Base-by-base conservation (phyloP, 2,113 vertebrate species). In the Tor tambroides region DNA sequence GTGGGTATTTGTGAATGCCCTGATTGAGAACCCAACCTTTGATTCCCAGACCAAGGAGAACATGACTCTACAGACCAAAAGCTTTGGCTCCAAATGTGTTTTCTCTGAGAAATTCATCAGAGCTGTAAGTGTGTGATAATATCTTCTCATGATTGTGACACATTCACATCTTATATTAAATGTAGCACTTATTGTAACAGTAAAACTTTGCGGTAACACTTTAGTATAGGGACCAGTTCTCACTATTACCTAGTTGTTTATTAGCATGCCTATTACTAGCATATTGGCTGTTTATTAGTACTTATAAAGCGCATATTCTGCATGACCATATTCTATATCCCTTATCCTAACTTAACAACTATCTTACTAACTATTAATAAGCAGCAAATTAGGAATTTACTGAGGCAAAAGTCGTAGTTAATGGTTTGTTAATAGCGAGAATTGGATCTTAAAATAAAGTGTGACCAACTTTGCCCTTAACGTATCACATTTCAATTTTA, bases 1-100 rank as follows among this genome's bases (percentile, higher is more conserved):
- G 91, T 99, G 98, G 98, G 96, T 99, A 94, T 99, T 99, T 95
- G 96, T 99, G 85, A 99, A 99, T 80, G 97, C 97, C 26, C 95
- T 99, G 90, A 99, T 99, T 67, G 98, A 99, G 94, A 99, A 99
- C 90, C 98, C 98, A 87, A 95, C 95, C 14, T 99, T 99, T 61
- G 98, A 99, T 95, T 99, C 98, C 88, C 98, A 99, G 92, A 99
- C 98, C 84, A 99, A 99, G 93, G 98, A 99, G 93, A 99, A 99
- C 90, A 99, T 99, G 98, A 99, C 98, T 1, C 94, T 99, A 51
- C 98, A 99, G 88, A 96, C 96, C 89, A 99, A 99, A 93, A 98
- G 95, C 94, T 99, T 99, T 90, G 98, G 98, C 65, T 99, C 98
- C 74, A 99, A 98, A 92, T 99, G 98, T 85, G 94, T 93, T 63